A percentile compares a stretch with the other conserved stretches of the same genome.
These are phyloP conservation scores for Spicauda simplicius DNA, from an alignment of 2,888 invertebrate genomes.

Conservation along the genomic window DNA sequence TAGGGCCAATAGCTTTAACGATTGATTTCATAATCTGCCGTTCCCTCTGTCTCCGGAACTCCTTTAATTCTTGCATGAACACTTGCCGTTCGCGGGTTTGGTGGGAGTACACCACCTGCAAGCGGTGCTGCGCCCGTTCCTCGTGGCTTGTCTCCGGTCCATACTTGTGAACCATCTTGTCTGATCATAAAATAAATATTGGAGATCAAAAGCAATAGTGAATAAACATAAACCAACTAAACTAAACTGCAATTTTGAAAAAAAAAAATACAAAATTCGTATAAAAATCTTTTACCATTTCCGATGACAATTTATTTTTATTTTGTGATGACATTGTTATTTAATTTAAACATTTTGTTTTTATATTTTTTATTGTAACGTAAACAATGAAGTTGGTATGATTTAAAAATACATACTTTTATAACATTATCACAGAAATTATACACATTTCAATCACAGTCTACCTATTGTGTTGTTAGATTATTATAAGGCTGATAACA, in stretches of 20 bases:
- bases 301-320: slow-evolving; percentile 19
- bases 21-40: slow-evolving; percentile 51
- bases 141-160: slow-evolving; percentile 55
- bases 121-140: slow-evolving; percentile 50
- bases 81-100: slow-evolving; percentile 62
- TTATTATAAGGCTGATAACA: neutral
- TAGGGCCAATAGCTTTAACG: slow-evolving; percentile 60
- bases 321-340: neutral
- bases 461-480: neutral
- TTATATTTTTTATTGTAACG: neutral
- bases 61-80: slow-evolving; percentile 71
- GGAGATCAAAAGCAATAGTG: neutral
- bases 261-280: slow-evolving; percentile 5
- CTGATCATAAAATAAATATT: neutral
- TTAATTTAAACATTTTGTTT: neutral
- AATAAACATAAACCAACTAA: neutral
- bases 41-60: slow-evolving; percentile 53
- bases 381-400: neutral
- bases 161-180: slow-evolving; percentile 51
- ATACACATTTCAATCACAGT: too few relatives aligned
- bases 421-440: too few relatives aligned
- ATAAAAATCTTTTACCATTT: neutral
- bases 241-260: slow-evolving; percentile 28
- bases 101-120: slow-evolving; percentile 62
- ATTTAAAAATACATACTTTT: neutral